A percentile compares a stretch with the other conserved stretches of the same genome.
Conservation (phyloP, 2,113 vertebrate genomes). For the Sphyrna mokarran region DNA sequence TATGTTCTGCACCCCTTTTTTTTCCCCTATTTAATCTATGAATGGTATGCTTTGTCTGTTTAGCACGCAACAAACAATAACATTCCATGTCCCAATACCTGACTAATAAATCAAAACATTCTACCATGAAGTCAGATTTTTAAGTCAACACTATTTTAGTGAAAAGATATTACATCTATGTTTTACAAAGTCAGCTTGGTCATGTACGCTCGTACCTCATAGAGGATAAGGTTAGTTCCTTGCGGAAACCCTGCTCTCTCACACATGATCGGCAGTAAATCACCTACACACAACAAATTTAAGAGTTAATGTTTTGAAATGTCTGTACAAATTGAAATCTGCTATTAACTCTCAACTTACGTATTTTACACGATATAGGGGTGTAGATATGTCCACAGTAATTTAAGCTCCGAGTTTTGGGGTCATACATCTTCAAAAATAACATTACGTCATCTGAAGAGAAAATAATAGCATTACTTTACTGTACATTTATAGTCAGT, state of each 20-base stretch:
- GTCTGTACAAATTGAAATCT: background rate
- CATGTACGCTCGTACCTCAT: slow-evolving; percentile 69
- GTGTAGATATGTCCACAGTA: slow-evolving; percentile 99
- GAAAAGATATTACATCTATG: background rate
- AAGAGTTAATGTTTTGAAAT: background rate
- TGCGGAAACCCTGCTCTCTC: slow-evolving; percentile 99
- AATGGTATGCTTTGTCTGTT: no score
- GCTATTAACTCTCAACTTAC: slow-evolving; percentile 58
- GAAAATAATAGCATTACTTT: slow-evolving; percentile 33
- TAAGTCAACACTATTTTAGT: background rate
- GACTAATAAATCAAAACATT: background rate
- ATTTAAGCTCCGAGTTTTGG: slow-evolving; percentile 98
- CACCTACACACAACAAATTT: slow-evolving; percentile 64
- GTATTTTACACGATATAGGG: slow-evolving; percentile 99
- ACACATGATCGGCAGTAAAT: slow-evolving; percentile 97
- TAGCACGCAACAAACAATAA: no score
- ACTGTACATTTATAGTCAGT: background rate
- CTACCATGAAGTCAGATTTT: background rate
- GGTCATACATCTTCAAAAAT: slow-evolving; percentile 99
- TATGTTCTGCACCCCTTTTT: no score
- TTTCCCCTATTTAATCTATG: no score
- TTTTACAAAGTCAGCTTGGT: slow-evolving; percentile 13
- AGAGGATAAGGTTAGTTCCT: slow-evolving; percentile 99
- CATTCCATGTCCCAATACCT: no score
- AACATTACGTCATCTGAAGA: slow-evolving; percentile 93